Evolutionary conservation across 37 sponge, comb jelly and placozoan genomes (phyloP).

Genomic region (Hormiphora californensis): DNA sequence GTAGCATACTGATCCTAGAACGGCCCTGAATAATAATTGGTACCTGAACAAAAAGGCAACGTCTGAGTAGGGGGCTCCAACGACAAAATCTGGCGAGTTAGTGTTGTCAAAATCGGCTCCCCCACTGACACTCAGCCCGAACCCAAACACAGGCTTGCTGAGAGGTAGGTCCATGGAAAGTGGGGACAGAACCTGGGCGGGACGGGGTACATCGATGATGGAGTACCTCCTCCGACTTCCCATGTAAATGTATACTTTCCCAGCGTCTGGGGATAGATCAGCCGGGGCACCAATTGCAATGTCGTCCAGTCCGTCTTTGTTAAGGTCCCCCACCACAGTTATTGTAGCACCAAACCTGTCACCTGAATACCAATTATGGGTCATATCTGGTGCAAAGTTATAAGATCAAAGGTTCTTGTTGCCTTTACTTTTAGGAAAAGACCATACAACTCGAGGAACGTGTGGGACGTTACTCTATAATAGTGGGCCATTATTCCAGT

Average conservation of each 20-base stretch:
- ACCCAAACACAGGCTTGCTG: slow-evolving; percentile 1
- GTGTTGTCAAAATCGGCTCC: background rate
- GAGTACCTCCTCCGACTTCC: background rate
- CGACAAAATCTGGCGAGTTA: background rate
- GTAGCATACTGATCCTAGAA: too few species aligned
- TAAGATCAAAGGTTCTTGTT: too few species aligned
- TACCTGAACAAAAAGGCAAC: slow-evolving; percentile 16
- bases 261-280: background rate
- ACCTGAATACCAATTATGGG: background rate
- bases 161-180: background rate
- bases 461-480: too few species aligned
- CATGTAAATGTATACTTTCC: slow-evolving; percentile 37
- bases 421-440: too few species aligned
- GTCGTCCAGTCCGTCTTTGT: slow-evolving; percentile 35
- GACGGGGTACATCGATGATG: background rate
- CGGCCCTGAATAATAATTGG: too few species aligned
- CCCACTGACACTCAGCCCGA: slow-evolving; percentile 12
- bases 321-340: slow-evolving; percentile 20
- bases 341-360: slow-evolving; percentile 8
- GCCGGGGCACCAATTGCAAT: slow-evolving; percentile 33
- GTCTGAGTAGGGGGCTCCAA: background rate
- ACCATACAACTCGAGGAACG: too few species aligned
- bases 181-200: background rate
- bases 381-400: too few species aligned
- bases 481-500: too few species aligned